Conservation (phyloP, 1,140 invertebrate species). For the Drosophila orena region DNA sequence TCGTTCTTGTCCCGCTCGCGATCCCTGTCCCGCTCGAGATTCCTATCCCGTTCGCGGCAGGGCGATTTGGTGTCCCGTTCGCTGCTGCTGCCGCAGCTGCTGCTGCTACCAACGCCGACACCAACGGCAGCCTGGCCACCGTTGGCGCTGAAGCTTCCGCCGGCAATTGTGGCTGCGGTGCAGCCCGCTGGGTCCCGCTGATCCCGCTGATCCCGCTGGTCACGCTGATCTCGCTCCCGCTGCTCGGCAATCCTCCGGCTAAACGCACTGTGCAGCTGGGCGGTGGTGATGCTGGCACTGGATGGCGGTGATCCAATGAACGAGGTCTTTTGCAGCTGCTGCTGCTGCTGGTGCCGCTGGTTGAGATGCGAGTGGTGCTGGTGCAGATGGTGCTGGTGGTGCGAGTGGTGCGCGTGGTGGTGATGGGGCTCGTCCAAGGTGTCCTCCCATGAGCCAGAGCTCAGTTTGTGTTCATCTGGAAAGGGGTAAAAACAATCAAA, state of each 20-base stretch:
- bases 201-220: constrained; percentile 54
- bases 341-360: constrained; percentile 24
- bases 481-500: not conserved
- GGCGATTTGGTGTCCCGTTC: constrained; percentile 66
- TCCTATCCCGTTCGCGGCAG: constrained; percentile 20
- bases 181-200: constrained; percentile 30
- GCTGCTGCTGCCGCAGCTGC: constrained; percentile 60
- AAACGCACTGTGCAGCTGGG: constrained; percentile 73
- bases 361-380: constrained; percentile 22
- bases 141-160: constrained; percentile 83
- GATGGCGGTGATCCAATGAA: constrained; percentile 32
- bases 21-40: constrained; percentile 6
- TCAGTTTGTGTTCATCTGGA: constrained; percentile 79
- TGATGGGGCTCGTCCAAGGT: constrained; percentile 59
- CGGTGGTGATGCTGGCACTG: constrained; percentile 68
- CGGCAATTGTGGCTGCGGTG: constrained; percentile 74
- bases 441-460: constrained; percentile 81
- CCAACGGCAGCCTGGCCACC: constrained; percentile 83
- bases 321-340: constrained; percentile 33
- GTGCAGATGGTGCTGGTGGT: constrained; percentile 32
- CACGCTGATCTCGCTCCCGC: constrained; percentile 53
- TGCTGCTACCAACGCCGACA: constrained; percentile 61
- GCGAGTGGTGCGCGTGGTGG: constrained; percentile 24
- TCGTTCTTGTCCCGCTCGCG: constrained; percentile 18
- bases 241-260: constrained; percentile 69